Percentiles rank a stretch among this genome's conserved stretches.
Evolutionary conservation across 2,797 vertebrate genomes (phyloP).

Genomic region (Erithacus rubecula): DNA sequence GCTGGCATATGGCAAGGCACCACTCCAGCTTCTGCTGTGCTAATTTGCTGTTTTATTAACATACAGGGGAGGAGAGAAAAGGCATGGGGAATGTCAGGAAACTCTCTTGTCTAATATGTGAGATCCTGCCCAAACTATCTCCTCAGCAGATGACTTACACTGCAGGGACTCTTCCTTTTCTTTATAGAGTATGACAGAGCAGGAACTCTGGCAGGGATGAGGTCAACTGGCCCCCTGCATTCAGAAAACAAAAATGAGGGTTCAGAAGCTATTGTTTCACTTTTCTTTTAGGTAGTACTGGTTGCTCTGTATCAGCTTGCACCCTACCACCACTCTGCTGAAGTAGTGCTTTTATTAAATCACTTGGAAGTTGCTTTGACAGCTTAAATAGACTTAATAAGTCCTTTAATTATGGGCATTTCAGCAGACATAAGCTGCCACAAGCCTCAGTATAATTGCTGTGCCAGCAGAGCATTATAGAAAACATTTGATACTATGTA

Average conservation of each 20-base stretch:
- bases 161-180: slow-evolving; percentile 14
- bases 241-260: neutral
- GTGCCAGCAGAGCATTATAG: neutral
- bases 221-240: neutral
- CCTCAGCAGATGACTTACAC: slow-evolving; percentile 17
- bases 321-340: neutral
- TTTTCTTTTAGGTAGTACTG: neutral
- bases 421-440: neutral
- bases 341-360: neutral
- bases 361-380: neutral
- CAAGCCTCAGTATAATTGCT: neutral
- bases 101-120: neutral
- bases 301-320: neutral
- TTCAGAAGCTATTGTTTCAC: neutral
- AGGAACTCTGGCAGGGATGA: neutral
- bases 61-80: neutral
- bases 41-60: neutral
- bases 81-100: neutral
- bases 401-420: neutral
- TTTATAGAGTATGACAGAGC: neutral
- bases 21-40: neutral
- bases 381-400: neutral
- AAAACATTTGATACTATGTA: neutral
- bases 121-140: neutral
- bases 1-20: slow-evolving; percentile 9